Percentiles rank a stretch among this genome's conserved stretches.
These are phyloP conservation scores for Clamator glandarius DNA, from an alignment of 2,797 vertebrate genomes.

Conservation along the genomic window DNA sequence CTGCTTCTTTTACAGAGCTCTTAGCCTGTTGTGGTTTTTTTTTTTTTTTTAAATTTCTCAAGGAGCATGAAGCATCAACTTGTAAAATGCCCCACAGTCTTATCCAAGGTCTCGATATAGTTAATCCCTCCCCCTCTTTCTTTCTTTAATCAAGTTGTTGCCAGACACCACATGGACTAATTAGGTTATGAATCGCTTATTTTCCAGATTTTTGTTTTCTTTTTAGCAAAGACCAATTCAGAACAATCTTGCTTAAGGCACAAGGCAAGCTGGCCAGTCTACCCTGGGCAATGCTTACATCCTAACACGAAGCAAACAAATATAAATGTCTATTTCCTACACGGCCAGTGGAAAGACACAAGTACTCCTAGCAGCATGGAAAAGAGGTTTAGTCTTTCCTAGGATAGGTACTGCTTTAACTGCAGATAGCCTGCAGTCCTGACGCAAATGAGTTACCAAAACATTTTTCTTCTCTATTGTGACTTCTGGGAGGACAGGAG, in stretches of 20 bases:
- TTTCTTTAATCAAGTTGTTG: neutral
- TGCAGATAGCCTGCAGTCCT: neutral
- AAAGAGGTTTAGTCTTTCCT: neutral
- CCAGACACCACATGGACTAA: neutral
- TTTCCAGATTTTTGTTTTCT: neutral
- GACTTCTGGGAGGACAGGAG: neutral
- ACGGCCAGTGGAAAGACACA: accelerated
- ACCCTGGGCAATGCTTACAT: neutral
- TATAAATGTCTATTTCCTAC: neutral
- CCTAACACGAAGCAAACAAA: neutral
- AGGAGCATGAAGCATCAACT: neutral
- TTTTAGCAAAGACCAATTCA: neutral
- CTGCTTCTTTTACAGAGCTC: neutral
- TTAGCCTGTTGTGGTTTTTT: neutral
- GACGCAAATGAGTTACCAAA: neutral
- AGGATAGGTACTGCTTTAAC: neutral
- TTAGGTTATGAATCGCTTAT: neutral
- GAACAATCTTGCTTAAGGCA: neutral
- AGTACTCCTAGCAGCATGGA: neutral
- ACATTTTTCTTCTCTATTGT: neutral
- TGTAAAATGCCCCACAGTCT: neutral
- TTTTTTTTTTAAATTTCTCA: neutral
- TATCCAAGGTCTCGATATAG: neutral
- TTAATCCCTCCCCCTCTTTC: accelerated
- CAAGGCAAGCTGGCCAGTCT: neutral